phyloP scores from a whole-genome alignment of 2,888 invertebrate species.

The Dusona sp. region DNA sequence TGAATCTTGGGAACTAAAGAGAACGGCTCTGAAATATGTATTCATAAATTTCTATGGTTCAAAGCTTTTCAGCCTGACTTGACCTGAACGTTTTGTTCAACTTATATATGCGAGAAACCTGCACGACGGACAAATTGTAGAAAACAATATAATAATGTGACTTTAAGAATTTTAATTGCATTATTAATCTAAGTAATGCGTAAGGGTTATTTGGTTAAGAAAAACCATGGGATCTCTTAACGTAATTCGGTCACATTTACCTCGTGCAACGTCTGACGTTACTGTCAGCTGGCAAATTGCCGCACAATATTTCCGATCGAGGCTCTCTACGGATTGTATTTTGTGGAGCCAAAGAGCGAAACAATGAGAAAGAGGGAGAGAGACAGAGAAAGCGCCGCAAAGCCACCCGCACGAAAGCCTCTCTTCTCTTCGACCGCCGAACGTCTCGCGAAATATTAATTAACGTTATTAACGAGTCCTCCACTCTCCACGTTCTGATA shows the following conservation, averaged over 20 bases:
- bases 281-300: constrained; percentile 83
- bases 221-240: constrained; percentile 48
- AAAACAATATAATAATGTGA: not conserved
- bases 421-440: constrained; percentile 80
- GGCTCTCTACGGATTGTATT: constrained; percentile 50
- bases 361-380: constrained; percentile 68
- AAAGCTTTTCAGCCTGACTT: constrained; percentile 47
- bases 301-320: constrained; percentile 70
- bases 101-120: constrained; percentile 17
- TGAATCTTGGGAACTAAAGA: constrained; percentile 56
- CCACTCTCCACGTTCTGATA: constrained; percentile 71
- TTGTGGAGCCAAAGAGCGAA: constrained; percentile 57
- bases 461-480: constrained; percentile 87
- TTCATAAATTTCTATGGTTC: constrained; percentile 30
- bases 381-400: constrained; percentile 63
- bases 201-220: constrained; percentile 30
- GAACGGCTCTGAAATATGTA: constrained; percentile 12
- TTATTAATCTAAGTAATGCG: constrained; percentile 42
- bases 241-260: constrained; percentile 67
- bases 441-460: constrained; percentile 87
- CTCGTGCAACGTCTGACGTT: constrained; percentile 72
- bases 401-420: constrained; percentile 63
- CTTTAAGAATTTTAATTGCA: not conserved
- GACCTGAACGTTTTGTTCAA: constrained; percentile 53
- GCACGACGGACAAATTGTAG: not conserved